phyloP scores from a whole-genome alignment of 64 coral and sea anemone genomes.

The Hydrozoanthus tunicans region DNA sequence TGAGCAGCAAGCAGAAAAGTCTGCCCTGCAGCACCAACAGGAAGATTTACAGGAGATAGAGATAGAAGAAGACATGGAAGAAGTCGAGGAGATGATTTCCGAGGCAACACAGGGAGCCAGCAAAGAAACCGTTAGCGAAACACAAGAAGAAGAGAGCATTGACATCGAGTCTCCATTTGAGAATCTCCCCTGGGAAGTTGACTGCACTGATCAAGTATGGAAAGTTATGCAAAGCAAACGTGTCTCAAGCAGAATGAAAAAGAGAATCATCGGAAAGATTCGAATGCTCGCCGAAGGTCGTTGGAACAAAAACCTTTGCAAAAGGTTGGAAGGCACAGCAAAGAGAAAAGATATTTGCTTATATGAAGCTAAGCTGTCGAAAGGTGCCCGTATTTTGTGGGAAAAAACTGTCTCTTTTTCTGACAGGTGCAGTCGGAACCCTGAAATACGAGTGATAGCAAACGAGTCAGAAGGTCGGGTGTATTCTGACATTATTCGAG shows the following conservation, averaged over 20 bases:
- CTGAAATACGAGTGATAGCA: constrained; percentile 34
- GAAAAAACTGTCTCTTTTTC: constrained; percentile 64
- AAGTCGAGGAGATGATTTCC: neutral
- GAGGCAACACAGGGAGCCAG: neutral
- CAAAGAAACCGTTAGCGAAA: neutral
- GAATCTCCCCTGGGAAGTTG: constrained; percentile 51
- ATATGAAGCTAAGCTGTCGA: constrained; percentile 61
- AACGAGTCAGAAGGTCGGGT: constrained; percentile 58
- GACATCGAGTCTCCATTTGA: constrained; percentile 44
- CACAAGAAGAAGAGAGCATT: constrained; percentile 3
- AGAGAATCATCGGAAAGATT: constrained; percentile 46
- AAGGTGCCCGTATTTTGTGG: constrained; percentile 62
- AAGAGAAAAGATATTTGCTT: constrained; percentile 59
- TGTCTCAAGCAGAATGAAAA: constrained; percentile 47
- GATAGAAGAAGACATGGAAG: constrained; percentile 2
- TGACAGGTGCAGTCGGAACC: constrained; percentile 55
- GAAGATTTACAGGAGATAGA: neutral
- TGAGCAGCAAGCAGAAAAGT: constrained; percentile 22
- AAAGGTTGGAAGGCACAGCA: constrained; percentile 59
- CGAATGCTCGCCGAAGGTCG: constrained; percentile 66
- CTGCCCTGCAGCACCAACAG: neutral
- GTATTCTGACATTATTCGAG: constrained; percentile 93
- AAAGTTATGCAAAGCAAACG: constrained; percentile 59
- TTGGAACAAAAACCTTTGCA: constrained; percentile 46
- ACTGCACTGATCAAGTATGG: constrained; percentile 63